Percentiles rank a stretch among this genome's conserved stretches.
Conservation (phyloP, 2,113 vertebrate genomes). For the Paradoxurus hermaphroditus region DNA sequence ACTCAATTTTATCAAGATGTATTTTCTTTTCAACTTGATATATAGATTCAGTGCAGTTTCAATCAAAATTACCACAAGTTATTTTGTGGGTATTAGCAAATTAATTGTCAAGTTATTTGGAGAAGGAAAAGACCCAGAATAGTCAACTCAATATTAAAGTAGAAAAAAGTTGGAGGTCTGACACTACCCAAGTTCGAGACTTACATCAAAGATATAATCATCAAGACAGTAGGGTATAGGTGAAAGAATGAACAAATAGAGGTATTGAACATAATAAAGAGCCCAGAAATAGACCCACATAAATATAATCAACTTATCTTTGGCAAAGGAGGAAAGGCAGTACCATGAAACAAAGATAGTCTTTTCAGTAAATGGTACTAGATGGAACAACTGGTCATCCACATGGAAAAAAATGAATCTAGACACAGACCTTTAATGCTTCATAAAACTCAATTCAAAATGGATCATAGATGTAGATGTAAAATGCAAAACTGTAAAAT, state of each 20-base stretch:
- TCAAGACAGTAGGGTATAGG: background rate
- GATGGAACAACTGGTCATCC: background rate
- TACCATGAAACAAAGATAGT: background rate
- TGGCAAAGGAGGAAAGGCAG: background rate
- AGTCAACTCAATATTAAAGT: background rate
- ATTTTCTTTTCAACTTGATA: background rate
- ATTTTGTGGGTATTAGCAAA: background rate
- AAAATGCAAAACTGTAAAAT: background rate
- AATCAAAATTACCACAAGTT: background rate
- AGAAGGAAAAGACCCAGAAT: background rate
- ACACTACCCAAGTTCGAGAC: background rate
- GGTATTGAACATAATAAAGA: background rate
- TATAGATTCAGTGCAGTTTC: background rate
- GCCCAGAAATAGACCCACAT: background rate
- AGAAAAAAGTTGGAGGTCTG: background rate
- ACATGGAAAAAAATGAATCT: background rate
- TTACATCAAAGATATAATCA: background rate
- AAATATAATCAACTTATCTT: background rate
- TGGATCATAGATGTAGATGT: background rate
- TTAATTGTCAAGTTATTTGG: background rate
- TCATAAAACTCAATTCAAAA: background rate
- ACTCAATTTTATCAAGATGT: background rate
- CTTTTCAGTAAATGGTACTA: background rate
- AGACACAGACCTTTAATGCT: background rate
- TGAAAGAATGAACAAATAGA: background rate